phyloP scores from a whole-genome alignment of 2,888 invertebrate species.

The Parascotia fuliginaria region DNA sequence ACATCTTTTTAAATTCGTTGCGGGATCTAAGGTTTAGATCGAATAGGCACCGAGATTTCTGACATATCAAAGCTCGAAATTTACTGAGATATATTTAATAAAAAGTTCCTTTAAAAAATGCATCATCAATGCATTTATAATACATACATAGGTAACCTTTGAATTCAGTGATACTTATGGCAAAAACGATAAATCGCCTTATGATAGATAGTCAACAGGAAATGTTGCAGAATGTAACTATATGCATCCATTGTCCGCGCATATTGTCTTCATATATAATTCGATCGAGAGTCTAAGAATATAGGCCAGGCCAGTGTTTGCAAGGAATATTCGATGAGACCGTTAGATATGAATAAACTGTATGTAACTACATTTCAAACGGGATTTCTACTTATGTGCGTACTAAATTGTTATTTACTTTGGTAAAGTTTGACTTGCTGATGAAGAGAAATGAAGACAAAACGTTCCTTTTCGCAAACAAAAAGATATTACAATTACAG shows the following conservation, averaged over 20 bases:
- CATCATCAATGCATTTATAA: too few relatives aligned
- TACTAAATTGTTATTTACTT: constrained; percentile 9
- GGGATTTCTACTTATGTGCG: constrained; percentile 14
- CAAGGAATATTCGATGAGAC: constrained; percentile 24
- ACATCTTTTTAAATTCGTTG: too few relatives aligned
- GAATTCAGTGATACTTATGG: too few relatives aligned
- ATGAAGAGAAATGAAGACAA: constrained; percentile 17
- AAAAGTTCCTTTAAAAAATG: too few relatives aligned
- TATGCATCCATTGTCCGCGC: background rate
- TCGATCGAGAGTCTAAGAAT: background rate
- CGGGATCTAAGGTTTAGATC: too few relatives aligned
- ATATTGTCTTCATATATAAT: background rate
- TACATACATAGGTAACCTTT: too few relatives aligned
- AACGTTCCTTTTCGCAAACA: constrained; percentile 10
- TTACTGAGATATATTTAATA: too few relatives aligned
- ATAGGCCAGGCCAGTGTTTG: constrained; percentile 14
- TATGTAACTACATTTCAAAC: constrained; percentile 16
- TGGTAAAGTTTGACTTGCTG: constrained; percentile 21
- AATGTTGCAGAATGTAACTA: too few relatives aligned
- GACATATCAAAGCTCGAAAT: too few relatives aligned
- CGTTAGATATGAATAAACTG: constrained; percentile 29
- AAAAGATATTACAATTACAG: constrained; percentile 24
- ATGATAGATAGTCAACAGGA: too few relatives aligned
- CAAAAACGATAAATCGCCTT: too few relatives aligned
- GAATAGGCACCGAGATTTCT: too few relatives aligned